phyloP scores from a whole-genome alignment of 1,140 invertebrate species.

The Sipha flava region DNA sequence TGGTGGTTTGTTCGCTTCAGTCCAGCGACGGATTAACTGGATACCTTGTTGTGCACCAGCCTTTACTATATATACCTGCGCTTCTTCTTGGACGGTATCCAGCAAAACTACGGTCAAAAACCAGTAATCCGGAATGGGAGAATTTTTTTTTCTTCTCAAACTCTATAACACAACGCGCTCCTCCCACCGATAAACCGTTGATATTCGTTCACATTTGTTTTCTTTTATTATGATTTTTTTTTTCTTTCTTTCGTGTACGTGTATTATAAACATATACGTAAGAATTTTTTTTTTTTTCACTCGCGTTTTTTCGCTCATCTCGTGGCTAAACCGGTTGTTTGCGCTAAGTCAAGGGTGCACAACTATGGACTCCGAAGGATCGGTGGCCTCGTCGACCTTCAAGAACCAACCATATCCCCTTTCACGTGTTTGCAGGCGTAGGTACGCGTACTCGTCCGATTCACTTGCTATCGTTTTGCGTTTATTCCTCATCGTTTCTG shows the following conservation, averaged over 20 bases:
- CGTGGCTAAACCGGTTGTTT: neutral
- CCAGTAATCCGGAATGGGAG: conserved; percentile 10
- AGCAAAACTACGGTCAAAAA: conserved; percentile 1
- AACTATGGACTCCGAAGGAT: neutral
- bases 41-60: neutral
- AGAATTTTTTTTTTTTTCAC: neutral
- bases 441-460: neutral
- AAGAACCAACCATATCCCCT: neutral
- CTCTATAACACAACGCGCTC: neutral
- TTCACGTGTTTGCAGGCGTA: neutral
- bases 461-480: neutral
- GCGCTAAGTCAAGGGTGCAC: conserved; percentile 22
- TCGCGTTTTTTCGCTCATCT: neutral
- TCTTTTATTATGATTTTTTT: neutral
- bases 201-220: neutral
- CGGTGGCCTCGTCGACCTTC: conserved; percentile 24
- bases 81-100: conserved; percentile 8
- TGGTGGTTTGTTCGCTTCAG: neutral
- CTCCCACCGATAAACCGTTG: neutral
- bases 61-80: conserved; percentile 15
- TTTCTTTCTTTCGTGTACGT: neutral
- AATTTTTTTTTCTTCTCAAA: neutral
- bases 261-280: too few species aligned
- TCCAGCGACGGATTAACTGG: conserved; percentile 8
- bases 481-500: neutral